phyloP scores from a whole-genome alignment of 1,140 invertebrate genomes.

The Armadillidium nasatum region DNA sequence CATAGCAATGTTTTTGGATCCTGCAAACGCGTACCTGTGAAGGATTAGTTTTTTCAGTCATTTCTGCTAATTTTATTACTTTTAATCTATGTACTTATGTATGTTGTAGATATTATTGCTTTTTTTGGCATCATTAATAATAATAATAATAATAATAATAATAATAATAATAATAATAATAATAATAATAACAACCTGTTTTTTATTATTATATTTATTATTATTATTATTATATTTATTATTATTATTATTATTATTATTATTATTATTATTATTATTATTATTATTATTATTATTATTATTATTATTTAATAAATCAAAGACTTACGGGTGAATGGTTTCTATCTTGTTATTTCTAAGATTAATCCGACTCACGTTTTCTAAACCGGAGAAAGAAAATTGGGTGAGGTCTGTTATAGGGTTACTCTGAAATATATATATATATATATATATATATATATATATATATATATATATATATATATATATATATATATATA shows the following conservation, averaged over 20 bases:
- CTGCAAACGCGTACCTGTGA: constrained; percentile 40
- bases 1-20: constrained; percentile 39
- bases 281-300: too few relatives aligned
- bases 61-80: too few relatives aligned
- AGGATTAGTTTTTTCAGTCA: neutral
- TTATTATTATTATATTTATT: neutral
- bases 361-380: constrained; percentile 40
- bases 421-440: constrained; percentile 31
- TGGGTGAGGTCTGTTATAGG: constrained; percentile 36
- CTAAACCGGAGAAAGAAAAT: constrained; percentile 37
- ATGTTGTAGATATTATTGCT: too few relatives aligned
- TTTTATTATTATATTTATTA: neutral
- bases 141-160: too few relatives aligned
- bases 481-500: neutral
- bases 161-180: too few relatives aligned
- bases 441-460: neutral
- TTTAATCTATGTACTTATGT: too few relatives aligned
- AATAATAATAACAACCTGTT: too few relatives aligned
- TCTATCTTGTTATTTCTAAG: constrained; percentile 37
- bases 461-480: neutral
- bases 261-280: too few relatives aligned
- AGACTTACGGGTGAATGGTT: constrained; percentile 37
- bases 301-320: neutral
- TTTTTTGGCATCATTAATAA: too few relatives aligned
- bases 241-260: neutral